A percentile compares a stretch with the other conserved stretches of the same genome.
Conservation (phyloP, 64 coral and sea anemone species). For the Pocillopora verrucosa region DNA sequence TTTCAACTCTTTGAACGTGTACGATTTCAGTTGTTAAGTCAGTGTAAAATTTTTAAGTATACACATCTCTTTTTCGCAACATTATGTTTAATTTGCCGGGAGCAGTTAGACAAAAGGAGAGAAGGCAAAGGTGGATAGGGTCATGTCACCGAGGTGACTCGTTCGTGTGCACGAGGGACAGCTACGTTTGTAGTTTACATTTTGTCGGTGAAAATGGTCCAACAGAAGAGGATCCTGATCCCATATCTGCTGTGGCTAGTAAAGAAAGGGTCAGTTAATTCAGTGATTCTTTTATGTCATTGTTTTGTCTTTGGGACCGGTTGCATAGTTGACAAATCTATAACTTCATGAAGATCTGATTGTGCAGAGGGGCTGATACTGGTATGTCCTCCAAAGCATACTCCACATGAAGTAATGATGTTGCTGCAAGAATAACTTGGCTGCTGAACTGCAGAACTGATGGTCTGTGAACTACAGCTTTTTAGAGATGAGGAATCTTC, state of each 20-base stretch:
- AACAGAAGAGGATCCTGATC: no score
- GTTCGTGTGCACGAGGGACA: no score
- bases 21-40: no score
- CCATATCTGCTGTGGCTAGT: no score
- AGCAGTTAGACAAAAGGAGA: neutral
- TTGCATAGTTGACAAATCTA: constrained; percentile 35
- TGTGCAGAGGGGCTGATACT: neutral
- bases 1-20: no score
- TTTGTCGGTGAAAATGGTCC: neutral
- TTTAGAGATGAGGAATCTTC: constrained; percentile 26
- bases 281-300: no score
- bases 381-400: neutral
- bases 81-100: no score
- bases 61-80: no score
- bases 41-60: no score
- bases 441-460: neutral
- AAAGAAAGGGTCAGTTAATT: no score
- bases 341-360: constrained; percentile 42
- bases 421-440: neutral
- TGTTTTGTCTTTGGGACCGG: no score
- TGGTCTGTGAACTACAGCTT: constrained; percentile 34
- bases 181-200: neutral
- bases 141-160: neutral
- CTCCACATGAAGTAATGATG: neutral
- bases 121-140: neutral